phyloP scores from a whole-genome alignment of 2,113 vertebrate species.

The Engystomops pustulosus region DNA sequence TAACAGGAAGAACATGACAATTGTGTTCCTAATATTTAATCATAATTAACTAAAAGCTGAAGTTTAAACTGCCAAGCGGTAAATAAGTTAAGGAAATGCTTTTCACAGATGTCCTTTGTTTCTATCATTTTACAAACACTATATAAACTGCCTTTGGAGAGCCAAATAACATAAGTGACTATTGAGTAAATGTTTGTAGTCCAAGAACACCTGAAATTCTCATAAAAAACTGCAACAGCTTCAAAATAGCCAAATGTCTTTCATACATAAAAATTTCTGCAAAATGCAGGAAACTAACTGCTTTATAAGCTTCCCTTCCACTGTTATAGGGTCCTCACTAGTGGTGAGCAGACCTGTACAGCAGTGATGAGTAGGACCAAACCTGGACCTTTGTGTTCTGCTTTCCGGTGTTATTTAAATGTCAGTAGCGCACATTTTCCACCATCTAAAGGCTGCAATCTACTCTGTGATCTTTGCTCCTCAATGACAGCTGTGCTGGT shows the following conservation, averaged over 20 bases:
- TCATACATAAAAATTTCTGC: no score
- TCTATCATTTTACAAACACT: slow-evolving; percentile 9
- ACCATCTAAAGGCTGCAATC: no score
- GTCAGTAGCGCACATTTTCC: no score
- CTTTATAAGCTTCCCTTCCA: no score
- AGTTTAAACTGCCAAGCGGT: not conserved
- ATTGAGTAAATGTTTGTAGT: not conserved
- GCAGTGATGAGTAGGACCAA: no score
- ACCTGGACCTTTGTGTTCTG: no score
- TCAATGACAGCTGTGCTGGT: no score
- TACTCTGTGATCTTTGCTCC: no score
- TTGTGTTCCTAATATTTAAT: slow-evolving; percentile 31
- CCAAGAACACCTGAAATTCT: slow-evolving; percentile 29
- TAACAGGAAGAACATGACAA: not conserved
- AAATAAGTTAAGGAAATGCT: slow-evolving; percentile 26
- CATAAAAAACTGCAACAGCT: not conserved
- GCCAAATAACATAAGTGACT: slow-evolving; percentile 27
- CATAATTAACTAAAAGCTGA: not conserved
- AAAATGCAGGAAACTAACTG: no score
- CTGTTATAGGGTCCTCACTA: no score
- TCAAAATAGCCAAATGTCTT: not conserved
- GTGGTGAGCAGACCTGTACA: no score
- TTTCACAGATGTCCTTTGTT: slow-evolving; percentile 13
- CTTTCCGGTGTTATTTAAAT: no score
- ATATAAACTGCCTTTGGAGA: not conserved